Conservation (phyloP, 1,140 invertebrate genomes). For the Drosophila prosaltans region DNA sequence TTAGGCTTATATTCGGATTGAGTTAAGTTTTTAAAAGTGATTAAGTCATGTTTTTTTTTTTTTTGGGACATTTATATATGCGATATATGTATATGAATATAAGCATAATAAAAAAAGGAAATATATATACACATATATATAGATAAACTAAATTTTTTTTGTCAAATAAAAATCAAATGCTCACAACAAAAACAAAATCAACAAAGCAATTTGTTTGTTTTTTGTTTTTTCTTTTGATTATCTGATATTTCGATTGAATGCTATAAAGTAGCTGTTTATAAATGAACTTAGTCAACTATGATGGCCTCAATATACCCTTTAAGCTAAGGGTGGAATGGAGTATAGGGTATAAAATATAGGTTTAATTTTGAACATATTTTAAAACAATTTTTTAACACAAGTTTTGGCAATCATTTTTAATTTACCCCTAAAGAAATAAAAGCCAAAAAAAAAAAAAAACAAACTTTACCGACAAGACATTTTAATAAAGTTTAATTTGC, state of each 20-base stretch:
- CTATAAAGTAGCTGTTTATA: too few relatives aligned
- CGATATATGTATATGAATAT: background rate
- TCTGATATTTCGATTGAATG: too few relatives aligned
- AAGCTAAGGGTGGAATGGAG: too few relatives aligned
- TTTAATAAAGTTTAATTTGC: constrained; percentile 67
- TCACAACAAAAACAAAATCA: background rate
- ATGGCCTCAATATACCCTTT: too few relatives aligned
- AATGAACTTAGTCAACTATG: too few relatives aligned
- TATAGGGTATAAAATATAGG: background rate
- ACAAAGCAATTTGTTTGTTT: too few relatives aligned
- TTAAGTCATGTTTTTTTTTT: constrained; percentile 13
- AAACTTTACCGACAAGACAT: constrained; percentile 34
- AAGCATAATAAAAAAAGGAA: constrained; percentile 1
- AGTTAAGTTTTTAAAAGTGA: constrained; percentile 15
- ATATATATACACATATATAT: constrained; percentile 14
- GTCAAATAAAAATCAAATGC: background rate
- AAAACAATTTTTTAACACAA: constrained; percentile 21
- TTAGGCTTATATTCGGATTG: background rate
- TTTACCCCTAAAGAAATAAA: constrained; percentile 14
- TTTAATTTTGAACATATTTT: background rate
- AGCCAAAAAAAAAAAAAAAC: constrained; percentile 21
- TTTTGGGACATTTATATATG: background rate
- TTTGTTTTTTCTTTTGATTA: too few relatives aligned
- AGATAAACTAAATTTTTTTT: constrained; percentile 24
- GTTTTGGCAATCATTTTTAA: constrained; percentile 66